Evolutionary conservation across 2,113 vertebrate species (phyloP), one percentile per base, ranked within the genome.

Genomic region (Varanus komodoensis): DNA sequence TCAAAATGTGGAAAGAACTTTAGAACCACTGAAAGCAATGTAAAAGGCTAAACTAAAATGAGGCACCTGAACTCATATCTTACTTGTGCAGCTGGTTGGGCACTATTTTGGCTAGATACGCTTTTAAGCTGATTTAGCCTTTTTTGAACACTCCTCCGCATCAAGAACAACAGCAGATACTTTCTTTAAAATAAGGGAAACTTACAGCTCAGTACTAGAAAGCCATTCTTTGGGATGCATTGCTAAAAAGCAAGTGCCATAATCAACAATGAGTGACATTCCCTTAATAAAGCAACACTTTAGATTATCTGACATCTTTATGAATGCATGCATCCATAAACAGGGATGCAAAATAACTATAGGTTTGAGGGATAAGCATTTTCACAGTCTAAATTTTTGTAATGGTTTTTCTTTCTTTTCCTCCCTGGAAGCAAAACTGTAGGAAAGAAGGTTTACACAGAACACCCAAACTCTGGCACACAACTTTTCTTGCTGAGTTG

Each of bases 401-500:
- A 93, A 89, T 89, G 84, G 90, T 61, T 54, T 27, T 4, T 29
- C 14, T 57, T n/a, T 21, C 27, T 75, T 75, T 74, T 44, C 50
- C 21, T 50, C 4, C 8, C 29, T 84, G n/a, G 8, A 88, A 87
- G 82, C 88, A 92, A 93, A 93, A 89, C 88, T 93, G 90, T 89
- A 95, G 87, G 92, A 95, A 78, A 50, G 71, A 84, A 84, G 32
- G 12, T 21, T 50, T 83, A 29, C 17, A n/a, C 25, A 54, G 57
- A 89, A 68, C 38, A 84, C 29, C n/a, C 85, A 61, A 79, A 44
- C 11, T 34, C 48, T 44, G 17, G 52, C 48, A 91, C 57, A 91
- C 93, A 93, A 90, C 84, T 95, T 97, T 94, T 94, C 87, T 80
- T 82, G 91, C 34, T 92, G 92, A 85, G 23, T 91, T 95, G 94